Base-by-base conservation (phyloP, 2,113 vertebrate species). In the Eretmochelys imbricata region DNA sequence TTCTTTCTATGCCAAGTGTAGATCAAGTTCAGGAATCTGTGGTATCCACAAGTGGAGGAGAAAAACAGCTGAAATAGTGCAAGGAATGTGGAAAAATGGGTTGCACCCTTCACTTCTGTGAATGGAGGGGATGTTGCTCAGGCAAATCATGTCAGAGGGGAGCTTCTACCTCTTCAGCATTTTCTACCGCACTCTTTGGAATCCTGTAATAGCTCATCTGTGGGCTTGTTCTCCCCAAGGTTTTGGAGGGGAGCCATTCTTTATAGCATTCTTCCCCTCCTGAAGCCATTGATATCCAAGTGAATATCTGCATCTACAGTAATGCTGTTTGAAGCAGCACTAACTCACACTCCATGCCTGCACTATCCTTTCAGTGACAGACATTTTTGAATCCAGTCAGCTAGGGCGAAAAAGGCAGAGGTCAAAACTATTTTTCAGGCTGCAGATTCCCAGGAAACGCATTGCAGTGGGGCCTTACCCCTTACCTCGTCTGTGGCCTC, bases 61-160 rank as follows among this genome's bases (percentile, higher is more conserved):
- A 35, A 31, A 10, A 6, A 13, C 76, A 81, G 49, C 24, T 31
- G 1, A 89, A 35, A 81, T 24, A n/a, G 50, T 19, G 8, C 48
- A 29, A 27, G 17, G 83, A 65, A 76, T 14, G 7, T 69, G 20
- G 49, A 2, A 69, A 76, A 50, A 10, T 6, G 0, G n/a, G 5
- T 78, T 38, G 49, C 8, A 1, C 19, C 14, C 0, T 2, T 65
- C 10, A 12, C 16, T 84, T n/a, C 19, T 85, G 19, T 82, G 7
- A 42, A 89, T 62, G 85, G 20, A 22, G 54, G 80, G 24, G 14
- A 16, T 20, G 6, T 6, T 1, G 1, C 89, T 83, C 48, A 59
- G 49, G 80, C 84, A 1, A 0, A 59, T 11, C 10, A 19, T 78
- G 11, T 72, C 42, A 59, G 42, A 51, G 51, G 14, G 10, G 1